These are phyloP conservation scores for Zeus faber DNA, from an alignment of 2,113 vertebrate genomes.

Conservation along the genomic window DNA sequence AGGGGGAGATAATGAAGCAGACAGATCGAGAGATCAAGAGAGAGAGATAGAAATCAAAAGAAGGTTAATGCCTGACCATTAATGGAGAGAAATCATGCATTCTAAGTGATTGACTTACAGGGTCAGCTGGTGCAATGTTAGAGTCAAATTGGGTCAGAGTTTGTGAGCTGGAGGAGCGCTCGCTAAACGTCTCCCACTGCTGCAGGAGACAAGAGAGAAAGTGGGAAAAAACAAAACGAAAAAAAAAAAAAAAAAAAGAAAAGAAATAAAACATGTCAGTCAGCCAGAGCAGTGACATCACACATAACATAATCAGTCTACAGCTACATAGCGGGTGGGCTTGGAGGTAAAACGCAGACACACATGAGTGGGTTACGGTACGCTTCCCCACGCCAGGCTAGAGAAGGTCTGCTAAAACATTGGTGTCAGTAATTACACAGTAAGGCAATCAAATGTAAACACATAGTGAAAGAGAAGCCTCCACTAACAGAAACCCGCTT, in stretches of 20 bases:
- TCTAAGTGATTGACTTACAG: conserved; percentile 99
- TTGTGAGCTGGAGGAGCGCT: conserved; percentile 99
- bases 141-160: conserved; percentile 99
- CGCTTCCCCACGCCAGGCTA: too few relatives aligned
- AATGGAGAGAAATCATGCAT: conserved; percentile 92
- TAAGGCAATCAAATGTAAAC: too few relatives aligned
- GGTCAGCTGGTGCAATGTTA: conserved; percentile 99
- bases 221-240: too few relatives aligned
- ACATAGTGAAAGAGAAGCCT: too few relatives aligned
- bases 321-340: too few relatives aligned
- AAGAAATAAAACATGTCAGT: conserved; percentile 73
- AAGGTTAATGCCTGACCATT: conserved; percentile 95
- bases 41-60: conserved; percentile 37
- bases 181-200: conserved; percentile 99
- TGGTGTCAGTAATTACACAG: too few relatives aligned
- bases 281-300: conserved; percentile 67
- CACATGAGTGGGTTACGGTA: too few relatives aligned
- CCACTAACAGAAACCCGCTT: too few relatives aligned
- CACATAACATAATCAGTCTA: conserved; percentile 58
- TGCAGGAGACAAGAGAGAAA: conserved; percentile 98
- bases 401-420: too few relatives aligned
- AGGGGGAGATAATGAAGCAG: neutral
- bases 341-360: too few relatives aligned
- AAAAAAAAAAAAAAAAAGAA: conserved; percentile 95
- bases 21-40: conserved; percentile 19